Conservation (phyloP, 2,888 invertebrate genomes). For the Drosophila anceps region DNA sequence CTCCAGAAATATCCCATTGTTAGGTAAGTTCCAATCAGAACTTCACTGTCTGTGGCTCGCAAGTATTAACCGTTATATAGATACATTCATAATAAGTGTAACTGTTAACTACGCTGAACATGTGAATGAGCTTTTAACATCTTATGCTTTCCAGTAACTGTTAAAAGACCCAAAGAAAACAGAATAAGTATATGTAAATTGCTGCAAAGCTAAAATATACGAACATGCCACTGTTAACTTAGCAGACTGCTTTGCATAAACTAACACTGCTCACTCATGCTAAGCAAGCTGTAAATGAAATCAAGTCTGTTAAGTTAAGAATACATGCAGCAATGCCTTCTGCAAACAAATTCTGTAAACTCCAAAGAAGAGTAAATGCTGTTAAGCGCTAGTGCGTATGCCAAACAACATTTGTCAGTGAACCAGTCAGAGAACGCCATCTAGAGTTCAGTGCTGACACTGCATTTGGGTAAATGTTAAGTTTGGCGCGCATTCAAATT, state of each 20-base stretch:
- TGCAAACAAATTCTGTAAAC: constrained; percentile 3
- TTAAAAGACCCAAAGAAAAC: not conserved
- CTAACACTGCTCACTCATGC: not conserved
- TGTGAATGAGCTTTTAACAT: not conserved
- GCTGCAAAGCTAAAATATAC: not conserved
- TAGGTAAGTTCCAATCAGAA: too few relatives aligned
- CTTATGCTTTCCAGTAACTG: not conserved
- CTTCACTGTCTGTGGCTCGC: too few relatives aligned
- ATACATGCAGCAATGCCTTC: not conserved
- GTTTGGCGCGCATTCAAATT: not conserved
- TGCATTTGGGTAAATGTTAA: too few relatives aligned
- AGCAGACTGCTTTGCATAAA: not conserved
- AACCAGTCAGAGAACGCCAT: constrained; percentile 23
- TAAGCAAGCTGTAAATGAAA: not conserved
- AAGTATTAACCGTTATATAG: too few relatives aligned
- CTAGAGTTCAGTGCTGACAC: constrained; percentile 15
- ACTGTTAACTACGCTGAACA: too few relatives aligned
- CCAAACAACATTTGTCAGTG: constrained; percentile 30
- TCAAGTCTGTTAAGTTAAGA: not conserved
- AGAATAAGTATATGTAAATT: too few relatives aligned
- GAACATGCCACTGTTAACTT: not conserved
- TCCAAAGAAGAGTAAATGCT: not conserved
- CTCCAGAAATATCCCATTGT: too few relatives aligned
- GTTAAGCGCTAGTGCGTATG: not conserved
- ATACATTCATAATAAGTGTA: too few relatives aligned